Conservation (phyloP, 2,113 vertebrate genomes). For the Daphoenositta chrysoptera region DNA sequence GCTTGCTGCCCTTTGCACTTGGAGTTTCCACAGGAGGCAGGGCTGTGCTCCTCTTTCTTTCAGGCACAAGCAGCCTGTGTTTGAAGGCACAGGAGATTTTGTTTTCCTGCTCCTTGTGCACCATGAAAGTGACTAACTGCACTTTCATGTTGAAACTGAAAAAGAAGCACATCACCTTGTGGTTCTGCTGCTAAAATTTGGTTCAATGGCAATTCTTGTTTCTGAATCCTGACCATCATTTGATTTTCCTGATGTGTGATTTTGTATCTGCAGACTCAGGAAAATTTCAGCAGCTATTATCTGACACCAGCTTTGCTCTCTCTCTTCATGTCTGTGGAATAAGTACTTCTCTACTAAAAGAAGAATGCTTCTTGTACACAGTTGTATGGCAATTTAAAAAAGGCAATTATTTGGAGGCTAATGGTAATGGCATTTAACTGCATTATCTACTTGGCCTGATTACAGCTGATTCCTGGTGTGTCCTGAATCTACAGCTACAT, state of each 20-base stretch:
- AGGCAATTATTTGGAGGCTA: background rate
- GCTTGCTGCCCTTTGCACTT: background rate
- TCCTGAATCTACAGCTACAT: background rate
- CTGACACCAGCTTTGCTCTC: background rate
- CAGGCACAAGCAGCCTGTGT: background rate
- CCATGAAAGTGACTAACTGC: background rate
- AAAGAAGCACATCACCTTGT: background rate
- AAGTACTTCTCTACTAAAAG: background rate
- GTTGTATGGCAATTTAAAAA: background rate
- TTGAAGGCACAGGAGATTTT: background rate
- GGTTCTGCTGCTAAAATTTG: background rate
- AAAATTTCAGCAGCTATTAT: background rate
- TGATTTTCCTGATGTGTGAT: background rate
- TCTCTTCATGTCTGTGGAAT: background rate
- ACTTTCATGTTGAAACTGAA: conserved; percentile 3
- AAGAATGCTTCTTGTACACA: background rate
- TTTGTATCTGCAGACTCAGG: background rate
- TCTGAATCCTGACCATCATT: background rate
- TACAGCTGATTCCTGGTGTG: background rate
- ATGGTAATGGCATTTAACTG: background rate
- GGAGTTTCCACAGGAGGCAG: background rate
- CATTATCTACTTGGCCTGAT: background rate
- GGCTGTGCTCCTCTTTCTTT: background rate
- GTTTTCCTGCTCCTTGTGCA: background rate
- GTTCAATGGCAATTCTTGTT: background rate